Evolutionary conservation across 2,797 vertebrate genomes (phyloP).

Genomic region (Poeciliopsis turneri): DNA sequence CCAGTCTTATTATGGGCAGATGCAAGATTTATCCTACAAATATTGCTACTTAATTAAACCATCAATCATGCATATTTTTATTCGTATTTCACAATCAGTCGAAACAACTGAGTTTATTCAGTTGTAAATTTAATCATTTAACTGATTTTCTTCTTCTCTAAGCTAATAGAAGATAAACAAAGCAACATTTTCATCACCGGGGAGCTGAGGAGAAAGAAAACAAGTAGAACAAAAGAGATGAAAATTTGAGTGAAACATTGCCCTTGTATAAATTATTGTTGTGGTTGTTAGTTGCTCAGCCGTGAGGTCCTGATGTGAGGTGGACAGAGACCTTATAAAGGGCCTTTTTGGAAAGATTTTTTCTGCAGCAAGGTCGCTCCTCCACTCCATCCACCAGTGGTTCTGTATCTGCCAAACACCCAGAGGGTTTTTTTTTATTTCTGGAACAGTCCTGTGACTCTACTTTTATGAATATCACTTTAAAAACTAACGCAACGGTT

Average conservation of each 20-base stretch:
- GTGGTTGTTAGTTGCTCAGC: constrained; percentile 38
- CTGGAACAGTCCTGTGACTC: neutral
- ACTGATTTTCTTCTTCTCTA: neutral
- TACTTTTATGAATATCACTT: neutral
- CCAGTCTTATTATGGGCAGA: neutral
- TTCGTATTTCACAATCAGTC: neutral
- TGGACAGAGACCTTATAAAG: constrained; percentile 60
- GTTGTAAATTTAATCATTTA: neutral
- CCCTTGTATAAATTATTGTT: constrained; percentile 25
- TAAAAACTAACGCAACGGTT: neutral
- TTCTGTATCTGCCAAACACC: constrained; percentile 25
- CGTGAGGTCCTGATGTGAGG: constrained; percentile 52
- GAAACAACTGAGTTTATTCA: neutral
- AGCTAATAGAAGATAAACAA: neutral
- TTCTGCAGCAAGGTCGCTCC: constrained; percentile 75
- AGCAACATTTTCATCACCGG: neutral
- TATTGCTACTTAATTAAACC: neutral
- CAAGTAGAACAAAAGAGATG: constrained; percentile 11
- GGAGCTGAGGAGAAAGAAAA: neutral
- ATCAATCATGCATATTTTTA: neutral
- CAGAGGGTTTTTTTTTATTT: neutral
- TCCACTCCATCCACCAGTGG: constrained; percentile 29
- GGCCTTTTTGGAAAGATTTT: constrained; percentile 64
- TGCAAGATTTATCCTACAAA: neutral
- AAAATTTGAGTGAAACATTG: constrained; percentile 16